Percentiles rank a stretch among this genome's conserved stretches.
These are phyloP conservation scores for Paramormyrops hopkinsi DNA, from an alignment of 2,797 vertebrate genomes.

Conservation along the genomic window DNA sequence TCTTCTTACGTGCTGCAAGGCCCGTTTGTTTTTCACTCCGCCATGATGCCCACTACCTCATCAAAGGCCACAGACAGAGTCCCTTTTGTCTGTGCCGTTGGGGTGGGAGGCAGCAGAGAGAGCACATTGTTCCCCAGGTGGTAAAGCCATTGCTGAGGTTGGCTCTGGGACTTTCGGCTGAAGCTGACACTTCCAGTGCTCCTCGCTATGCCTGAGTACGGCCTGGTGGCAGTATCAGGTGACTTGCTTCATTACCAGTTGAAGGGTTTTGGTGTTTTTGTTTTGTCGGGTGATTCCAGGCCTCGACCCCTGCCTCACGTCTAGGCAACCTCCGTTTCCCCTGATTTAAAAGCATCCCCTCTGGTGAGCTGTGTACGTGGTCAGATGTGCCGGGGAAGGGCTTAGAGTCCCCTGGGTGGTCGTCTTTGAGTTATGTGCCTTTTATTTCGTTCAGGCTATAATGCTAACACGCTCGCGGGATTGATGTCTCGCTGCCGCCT, in stretches of 20 bases:
- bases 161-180: slow-evolving; percentile 19
- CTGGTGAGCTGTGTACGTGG: not conserved
- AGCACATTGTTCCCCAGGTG: slow-evolving; percentile 20
- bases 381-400: not conserved
- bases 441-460: not conserved
- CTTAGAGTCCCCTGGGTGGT: not conserved
- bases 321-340: not conserved
- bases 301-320: not conserved
- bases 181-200: not conserved
- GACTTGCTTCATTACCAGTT: slow-evolving; percentile 17
- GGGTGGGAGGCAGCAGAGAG: slow-evolving; percentile 5
- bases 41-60: slow-evolving; percentile 13
- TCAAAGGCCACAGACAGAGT: slow-evolving; percentile 19
- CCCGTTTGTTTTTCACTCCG: slow-evolving; percentile 2
- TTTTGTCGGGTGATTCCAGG: not conserved
- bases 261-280: slow-evolving; percentile 9
- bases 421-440: not conserved
- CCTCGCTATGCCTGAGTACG: slow-evolving; percentile 8
- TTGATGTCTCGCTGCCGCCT: not conserved
- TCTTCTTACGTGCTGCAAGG: not conserved
- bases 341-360: not conserved
- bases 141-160: slow-evolving; percentile 16
- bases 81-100: slow-evolving; percentile 4
- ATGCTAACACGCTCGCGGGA: not conserved
- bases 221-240: slow-evolving; percentile 14